A percentile compares a stretch with the other conserved stretches of the same genome.
These are phyloP conservation scores for Diceros bicornis DNA, from an alignment of 2,797 vertebrate species.

Conservation along the genomic window DNA sequence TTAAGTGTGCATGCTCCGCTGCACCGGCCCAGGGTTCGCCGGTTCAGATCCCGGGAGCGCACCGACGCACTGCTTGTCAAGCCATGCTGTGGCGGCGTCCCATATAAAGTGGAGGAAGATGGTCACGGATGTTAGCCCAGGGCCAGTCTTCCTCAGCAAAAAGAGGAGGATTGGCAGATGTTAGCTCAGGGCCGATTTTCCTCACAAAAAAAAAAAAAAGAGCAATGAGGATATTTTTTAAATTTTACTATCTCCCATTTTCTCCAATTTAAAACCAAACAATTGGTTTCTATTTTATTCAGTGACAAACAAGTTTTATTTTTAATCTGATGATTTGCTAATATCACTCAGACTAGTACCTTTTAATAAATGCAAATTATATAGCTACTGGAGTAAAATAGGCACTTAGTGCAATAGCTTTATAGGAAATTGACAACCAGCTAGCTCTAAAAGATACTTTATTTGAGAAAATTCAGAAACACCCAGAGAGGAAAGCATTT, in stretches of 20 bases:
- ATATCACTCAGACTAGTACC: slow-evolving; percentile 54
- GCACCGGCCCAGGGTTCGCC: too few relatives aligned
- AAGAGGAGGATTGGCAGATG: too few relatives aligned
- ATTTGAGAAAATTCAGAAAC: slow-evolving; percentile 65
- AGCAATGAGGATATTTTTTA: not conserved
- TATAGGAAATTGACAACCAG: slow-evolving; percentile 46
- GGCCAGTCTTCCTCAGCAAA: too few relatives aligned
- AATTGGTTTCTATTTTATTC: slow-evolving; percentile 66
- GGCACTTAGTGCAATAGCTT: slow-evolving; percentile 51
- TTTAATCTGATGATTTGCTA: slow-evolving; percentile 72
- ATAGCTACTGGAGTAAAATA: slow-evolving; percentile 75
- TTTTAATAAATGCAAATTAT: slow-evolving; percentile 75
- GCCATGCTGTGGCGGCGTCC: too few relatives aligned
- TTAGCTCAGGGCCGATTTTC: too few relatives aligned
- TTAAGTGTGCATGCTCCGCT: too few relatives aligned
- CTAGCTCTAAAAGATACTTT: slow-evolving; percentile 51
- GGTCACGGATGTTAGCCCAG: too few relatives aligned
- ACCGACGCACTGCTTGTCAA: too few relatives aligned
- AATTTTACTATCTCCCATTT: slow-evolving; percentile 60
- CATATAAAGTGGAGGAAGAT: too few relatives aligned
- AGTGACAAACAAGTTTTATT: slow-evolving; percentile 61
- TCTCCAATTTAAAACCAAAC: slow-evolving; percentile 65
- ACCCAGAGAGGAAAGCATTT: slow-evolving; percentile 31
- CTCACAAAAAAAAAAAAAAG: not conserved
- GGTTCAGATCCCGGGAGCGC: too few relatives aligned